Base-by-base conservation (phyloP, 1,140 invertebrate species). In the Diorhabda sublineata region DNA sequence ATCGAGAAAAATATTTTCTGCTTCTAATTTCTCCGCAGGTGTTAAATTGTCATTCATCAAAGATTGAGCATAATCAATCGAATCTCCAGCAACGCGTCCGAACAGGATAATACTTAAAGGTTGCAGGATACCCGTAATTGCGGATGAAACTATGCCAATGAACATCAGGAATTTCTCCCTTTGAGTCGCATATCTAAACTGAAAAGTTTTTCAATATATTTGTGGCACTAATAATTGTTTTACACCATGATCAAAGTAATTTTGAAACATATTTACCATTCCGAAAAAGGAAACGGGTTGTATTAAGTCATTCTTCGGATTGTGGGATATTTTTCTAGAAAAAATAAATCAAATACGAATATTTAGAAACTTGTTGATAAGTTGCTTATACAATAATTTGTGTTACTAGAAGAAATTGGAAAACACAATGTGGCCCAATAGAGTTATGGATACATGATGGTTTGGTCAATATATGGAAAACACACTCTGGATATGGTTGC, bases 101-200 rank as follows among this genome's bases (percentile, higher is more conserved):
- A 91, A 90, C 11, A 92, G 82, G 5, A 90, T 79, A 61, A 88
- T 89, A 74, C 91, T 88, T 5, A 88, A 72, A 0, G 90, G 90
- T 47, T 88, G 86, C 44, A 86, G 84, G 6, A 84, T 78, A 5
- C 89, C 90, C 11, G 88, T 86, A 52, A 84, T 78, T 2, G 87
- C 70, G 0, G 88, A 84, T 61, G 82, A 85, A 64, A 89, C n/a
- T 4, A 86, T 72, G 4, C 88, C 90, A 9, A 90, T 71, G 7
- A 76, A 71, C 70, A 92, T 85, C n/a, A 89, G 80, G 0, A 84
- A 68, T 77, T 86, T 86, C 77, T 92, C 89, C 47, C 72, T 77
- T 44, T 62, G 77, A 3, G 83, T 84, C 7, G 89, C 83, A 78
- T 86, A 90, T 74, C 84, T 79, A 75, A 87, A 89, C 88, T 89